phyloP scores from a whole-genome alignment of 37 sponge, comb jelly and placozoan species.

The Chondrosia reniformis region DNA sequence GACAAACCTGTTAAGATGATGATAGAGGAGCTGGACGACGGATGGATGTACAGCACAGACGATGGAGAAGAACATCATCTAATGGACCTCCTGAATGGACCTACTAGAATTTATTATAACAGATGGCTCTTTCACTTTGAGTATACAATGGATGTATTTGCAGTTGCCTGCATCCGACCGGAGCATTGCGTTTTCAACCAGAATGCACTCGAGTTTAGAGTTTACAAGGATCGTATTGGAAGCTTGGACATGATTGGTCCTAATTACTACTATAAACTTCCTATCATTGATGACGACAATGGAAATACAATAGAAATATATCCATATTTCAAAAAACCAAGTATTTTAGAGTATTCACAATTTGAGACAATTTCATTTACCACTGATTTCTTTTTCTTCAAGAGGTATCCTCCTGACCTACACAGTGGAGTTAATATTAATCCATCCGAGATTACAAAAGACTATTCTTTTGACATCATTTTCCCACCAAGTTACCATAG shows the following conservation, averaged over 20 bases:
- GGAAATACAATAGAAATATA: too few species aligned
- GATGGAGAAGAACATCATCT: too few species aligned
- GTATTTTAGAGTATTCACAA: too few species aligned
- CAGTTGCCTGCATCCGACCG: constrained; percentile 21
- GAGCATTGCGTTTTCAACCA: constrained; percentile 49
- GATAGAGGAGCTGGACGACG: too few species aligned
- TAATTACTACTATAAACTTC: neutral
- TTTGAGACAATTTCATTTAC: neutral
- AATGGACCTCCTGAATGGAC: too few species aligned
- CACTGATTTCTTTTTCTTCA: constrained; percentile 26
- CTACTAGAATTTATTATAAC: too few species aligned
- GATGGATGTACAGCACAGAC: too few species aligned
- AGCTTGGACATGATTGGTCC: neutral
- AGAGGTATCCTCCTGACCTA: neutral
- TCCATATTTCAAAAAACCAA: too few species aligned
- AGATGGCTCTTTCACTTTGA: constrained; percentile 43
- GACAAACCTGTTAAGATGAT: constrained; percentile 38
- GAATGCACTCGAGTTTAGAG: constrained; percentile 54
- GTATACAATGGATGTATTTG: constrained; percentile 39
- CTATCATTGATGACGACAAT: too few species aligned
- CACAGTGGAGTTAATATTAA: neutral
- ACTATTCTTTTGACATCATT: constrained; percentile 6
- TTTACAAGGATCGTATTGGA: constrained; percentile 37
- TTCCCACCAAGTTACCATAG: constrained; percentile 65
- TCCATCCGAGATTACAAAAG: too few species aligned